Evolutionary conservation across 2,888 invertebrate species (phyloP).

Genomic region (Troides helena): DNA sequence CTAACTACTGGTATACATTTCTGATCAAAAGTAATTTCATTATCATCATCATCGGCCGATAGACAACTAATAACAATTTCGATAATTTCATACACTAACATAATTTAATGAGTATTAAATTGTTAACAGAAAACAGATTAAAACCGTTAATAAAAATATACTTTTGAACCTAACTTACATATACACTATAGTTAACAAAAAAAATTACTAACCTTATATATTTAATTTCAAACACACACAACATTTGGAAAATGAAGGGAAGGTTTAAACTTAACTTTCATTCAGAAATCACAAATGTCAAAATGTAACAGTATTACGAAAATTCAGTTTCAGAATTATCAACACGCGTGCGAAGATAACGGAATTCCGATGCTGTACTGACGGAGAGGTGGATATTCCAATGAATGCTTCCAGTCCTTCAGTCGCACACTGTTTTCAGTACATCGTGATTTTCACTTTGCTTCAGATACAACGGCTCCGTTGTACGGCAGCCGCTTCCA

Average conservation of each 20-base stretch:
- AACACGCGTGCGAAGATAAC: conserved; percentile 16
- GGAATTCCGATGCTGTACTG: conserved; percentile 21
- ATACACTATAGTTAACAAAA: background rate
- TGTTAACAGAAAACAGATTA: no score
- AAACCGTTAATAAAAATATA: no score
- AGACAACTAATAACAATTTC: no score
- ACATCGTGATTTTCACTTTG: conserved; percentile 8
- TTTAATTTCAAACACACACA: conserved; percentile 8
- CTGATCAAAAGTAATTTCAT: no score
- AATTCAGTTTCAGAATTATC: conserved; percentile 1
- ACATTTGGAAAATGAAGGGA: conserved; percentile 12
- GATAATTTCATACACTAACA: no score
- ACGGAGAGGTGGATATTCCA: conserved; percentile 28
- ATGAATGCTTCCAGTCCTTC: conserved; percentile 34
- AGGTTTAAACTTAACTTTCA: conserved; percentile 2
- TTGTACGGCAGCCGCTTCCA: no score
- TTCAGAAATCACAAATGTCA: conserved; percentile 7
- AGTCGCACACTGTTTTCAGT: conserved; percentile 19
- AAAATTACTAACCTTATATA: conserved; percentile 14
- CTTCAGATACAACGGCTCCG: conserved; percentile 42
- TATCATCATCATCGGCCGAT: no score
- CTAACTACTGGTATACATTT: no score
- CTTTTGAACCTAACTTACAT: no score
- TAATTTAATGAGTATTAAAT: no score
- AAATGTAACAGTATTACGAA: conserved; percentile 12